Conservation (phyloP, 2,888 invertebrate genomes). For the Euplexia lucipara region DNA sequence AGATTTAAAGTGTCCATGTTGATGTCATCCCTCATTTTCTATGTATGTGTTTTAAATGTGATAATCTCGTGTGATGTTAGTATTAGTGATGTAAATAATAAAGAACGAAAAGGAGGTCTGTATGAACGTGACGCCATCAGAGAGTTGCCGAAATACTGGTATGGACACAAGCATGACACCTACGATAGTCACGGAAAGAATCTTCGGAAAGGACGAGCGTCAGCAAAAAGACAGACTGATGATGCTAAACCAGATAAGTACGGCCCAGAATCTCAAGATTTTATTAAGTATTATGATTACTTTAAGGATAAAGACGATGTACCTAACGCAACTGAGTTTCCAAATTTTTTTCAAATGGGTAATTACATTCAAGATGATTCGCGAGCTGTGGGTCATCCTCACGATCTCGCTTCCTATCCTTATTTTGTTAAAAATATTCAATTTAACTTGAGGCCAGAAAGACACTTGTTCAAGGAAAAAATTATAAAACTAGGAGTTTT, state of each 20-base stretch:
- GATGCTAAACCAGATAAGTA: conserved; percentile 77
- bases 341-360: conserved; percentile 65
- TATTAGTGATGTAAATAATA: conserved; percentile 82
- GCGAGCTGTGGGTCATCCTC: conserved; percentile 82
- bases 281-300: conserved; percentile 79
- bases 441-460: conserved; percentile 82
- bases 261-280: conserved; percentile 73
- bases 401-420: conserved; percentile 80
- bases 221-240: conserved; percentile 74
- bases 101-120: conserved; percentile 68
- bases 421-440: conserved; percentile 85
- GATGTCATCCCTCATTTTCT: conserved; percentile 82
- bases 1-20: conserved; percentile 70
- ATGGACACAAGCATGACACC: conserved; percentile 71
- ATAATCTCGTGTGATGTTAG: conserved; percentile 89
- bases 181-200: conserved; percentile 69
- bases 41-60: conserved; percentile 87
- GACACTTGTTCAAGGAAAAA: conserved; percentile 82
- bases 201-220: conserved; percentile 70
- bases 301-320: conserved; percentile 76
- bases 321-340: conserved; percentile 74
- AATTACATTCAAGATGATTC: conserved; percentile 74
- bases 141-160: conserved; percentile 72
- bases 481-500: conserved; percentile 92
- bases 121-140: conserved; percentile 67